These are phyloP conservation scores for Notechis scutatus DNA, from an alignment of 2,113 vertebrate genomes.

Conservation along the genomic window DNA sequence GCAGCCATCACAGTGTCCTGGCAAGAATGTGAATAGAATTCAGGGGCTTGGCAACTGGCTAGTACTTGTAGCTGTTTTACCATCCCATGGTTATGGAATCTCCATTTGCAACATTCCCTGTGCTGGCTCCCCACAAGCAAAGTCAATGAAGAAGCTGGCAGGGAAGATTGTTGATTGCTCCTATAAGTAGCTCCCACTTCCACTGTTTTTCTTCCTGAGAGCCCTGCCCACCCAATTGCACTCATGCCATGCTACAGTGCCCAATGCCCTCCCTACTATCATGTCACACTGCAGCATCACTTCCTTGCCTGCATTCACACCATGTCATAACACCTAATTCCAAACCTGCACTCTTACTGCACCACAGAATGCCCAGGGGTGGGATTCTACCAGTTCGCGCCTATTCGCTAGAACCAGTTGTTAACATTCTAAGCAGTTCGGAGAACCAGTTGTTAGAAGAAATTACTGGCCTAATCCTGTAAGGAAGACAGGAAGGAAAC, in stretches of 20 bases:
- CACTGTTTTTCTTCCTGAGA: not conserved
- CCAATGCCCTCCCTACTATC: not conserved
- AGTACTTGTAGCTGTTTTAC: not conserved
- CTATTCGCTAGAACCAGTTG: too few species aligned
- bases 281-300: not conserved
- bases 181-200: not conserved
- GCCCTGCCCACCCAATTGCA: fast-evolving
- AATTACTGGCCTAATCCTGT: not conserved
- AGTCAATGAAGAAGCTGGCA: not conserved
- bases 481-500: too few species aligned
- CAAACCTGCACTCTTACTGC: not conserved
- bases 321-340: not conserved
- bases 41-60: not conserved
- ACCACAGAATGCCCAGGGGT: too few species aligned
- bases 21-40: not conserved
- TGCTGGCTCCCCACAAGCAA: not conserved
- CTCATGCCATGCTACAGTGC: not conserved
- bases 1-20: not conserved
- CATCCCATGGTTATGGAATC: not conserved
- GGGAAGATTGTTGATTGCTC: not conserved
- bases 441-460: too few species aligned
- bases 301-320: not conserved
- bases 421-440: too few species aligned
- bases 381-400: too few species aligned
- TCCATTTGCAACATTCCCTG: not conserved